These are phyloP conservation scores for Catagonus wagneri DNA, from an alignment of 2,113 vertebrate genomes.

Conservation along the genomic window DNA sequence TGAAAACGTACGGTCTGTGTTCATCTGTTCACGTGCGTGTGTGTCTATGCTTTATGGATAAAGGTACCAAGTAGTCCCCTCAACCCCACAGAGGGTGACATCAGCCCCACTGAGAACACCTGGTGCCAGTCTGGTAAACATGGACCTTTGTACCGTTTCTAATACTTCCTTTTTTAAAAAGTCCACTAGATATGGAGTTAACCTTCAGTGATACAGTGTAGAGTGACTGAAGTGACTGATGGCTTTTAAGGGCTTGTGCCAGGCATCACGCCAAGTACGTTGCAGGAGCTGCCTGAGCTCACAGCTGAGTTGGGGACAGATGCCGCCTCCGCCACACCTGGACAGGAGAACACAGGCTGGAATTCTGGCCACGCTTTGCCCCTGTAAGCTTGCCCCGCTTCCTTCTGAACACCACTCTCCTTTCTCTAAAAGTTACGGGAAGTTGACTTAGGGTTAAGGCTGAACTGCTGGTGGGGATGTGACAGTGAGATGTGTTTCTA, in stretches of 20 bases:
- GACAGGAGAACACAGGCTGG: no score
- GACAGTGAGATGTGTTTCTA: background rate
- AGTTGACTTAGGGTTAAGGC: background rate
- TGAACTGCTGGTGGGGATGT: background rate
- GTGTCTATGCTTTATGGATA: background rate
- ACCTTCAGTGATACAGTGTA: background rate
- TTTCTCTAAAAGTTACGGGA: background rate
- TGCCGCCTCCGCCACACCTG: background rate
- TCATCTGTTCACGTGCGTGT: background rate
- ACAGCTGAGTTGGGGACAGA: background rate
- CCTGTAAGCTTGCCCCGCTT: background rate
- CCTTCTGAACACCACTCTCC: background rate
- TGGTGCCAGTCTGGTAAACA: background rate
- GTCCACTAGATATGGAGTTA: background rate
- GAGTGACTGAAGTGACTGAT: background rate
- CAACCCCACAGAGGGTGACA: background rate
- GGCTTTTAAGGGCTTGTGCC: background rate
- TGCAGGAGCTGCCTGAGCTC: background rate
- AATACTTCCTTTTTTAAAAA: background rate
- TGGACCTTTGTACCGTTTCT: background rate
- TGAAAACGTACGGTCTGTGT: background rate
- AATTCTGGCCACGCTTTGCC: no score
- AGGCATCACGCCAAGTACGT: accelerated
- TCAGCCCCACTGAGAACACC: background rate
- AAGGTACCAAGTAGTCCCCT: background rate